These are phyloP conservation scores for Leptinotarsa juncta DNA, from an alignment of 2,888 invertebrate genomes.

Conservation along the genomic window DNA sequence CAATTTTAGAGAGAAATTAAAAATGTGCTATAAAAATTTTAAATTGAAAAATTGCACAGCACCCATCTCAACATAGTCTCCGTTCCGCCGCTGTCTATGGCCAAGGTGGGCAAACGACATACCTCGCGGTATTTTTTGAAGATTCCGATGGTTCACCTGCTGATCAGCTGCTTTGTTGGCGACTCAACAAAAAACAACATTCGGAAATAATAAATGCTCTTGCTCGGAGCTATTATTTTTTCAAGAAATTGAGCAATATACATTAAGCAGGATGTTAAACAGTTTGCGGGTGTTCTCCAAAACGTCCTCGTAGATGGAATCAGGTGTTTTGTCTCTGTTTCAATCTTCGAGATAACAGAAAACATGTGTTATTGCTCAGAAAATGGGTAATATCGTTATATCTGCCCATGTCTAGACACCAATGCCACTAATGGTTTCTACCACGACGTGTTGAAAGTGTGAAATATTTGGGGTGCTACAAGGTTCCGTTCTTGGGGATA, in stretches of 20 bases:
- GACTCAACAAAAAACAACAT: slow-evolving; percentile 25
- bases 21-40: too few relatives aligned
- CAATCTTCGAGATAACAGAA: neutral
- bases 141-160: slow-evolving; percentile 47
- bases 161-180: slow-evolving; percentile 46
- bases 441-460: too few relatives aligned
- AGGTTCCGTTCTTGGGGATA: too few relatives aligned
- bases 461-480: too few relatives aligned
- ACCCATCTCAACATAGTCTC: neutral
- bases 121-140: slow-evolving; percentile 39
- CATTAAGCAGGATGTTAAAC: neutral
- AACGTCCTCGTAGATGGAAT: neutral
- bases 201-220: slow-evolving; percentile 16
- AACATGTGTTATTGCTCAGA: neutral
- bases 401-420: too few relatives aligned
- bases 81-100: slow-evolving; percentile 30
- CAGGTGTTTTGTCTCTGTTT: neutral
- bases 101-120: slow-evolving; percentile 36
- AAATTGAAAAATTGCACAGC: neutral
- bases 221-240: slow-evolving; percentile 6
- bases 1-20: too few relatives aligned
- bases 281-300: neutral
- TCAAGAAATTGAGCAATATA: slow-evolving; percentile 14
- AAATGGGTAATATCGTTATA: too few relatives aligned
- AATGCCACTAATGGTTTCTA: too few relatives aligned